Conservation (phyloP, 2,113 vertebrate genomes). For the Apaloderma vittatum region DNA sequence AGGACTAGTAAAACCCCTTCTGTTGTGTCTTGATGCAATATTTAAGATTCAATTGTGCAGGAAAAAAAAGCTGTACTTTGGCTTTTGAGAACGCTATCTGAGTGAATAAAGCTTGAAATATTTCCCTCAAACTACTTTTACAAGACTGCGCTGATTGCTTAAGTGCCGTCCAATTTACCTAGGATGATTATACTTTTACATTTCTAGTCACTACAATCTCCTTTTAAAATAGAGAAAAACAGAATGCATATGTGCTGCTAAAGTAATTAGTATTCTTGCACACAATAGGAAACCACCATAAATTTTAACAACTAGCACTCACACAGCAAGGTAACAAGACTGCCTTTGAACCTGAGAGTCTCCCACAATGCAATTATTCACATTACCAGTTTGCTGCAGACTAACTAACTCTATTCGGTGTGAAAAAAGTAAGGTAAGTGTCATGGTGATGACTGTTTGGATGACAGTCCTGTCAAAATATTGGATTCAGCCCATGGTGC, state of each 20-base stretch:
- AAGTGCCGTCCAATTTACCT: constrained; percentile 49
- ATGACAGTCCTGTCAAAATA: constrained; percentile 68
- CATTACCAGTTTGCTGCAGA: constrained; percentile 12
- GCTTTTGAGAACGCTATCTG: constrained; percentile 27
- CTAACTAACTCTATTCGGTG: constrained; percentile 14
- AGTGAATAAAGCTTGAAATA: constrained; percentile 58
- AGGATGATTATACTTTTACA: constrained; percentile 49
- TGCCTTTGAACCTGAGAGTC: constrained; percentile 41
- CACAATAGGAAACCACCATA: constrained; percentile 43
- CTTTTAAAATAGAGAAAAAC: constrained; percentile 30
- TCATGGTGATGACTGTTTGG: constrained; percentile 11
- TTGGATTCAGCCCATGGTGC: constrained; percentile 23
- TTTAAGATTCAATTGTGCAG: constrained; percentile 57
- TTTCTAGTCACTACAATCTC: constrained; percentile 19
- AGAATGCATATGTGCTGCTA: background rate
- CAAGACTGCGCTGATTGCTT: constrained; percentile 54
- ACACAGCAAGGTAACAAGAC: constrained; percentile 34
- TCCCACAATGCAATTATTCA: constrained; percentile 51
- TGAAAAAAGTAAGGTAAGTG: constrained; percentile 35
- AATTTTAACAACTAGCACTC: constrained; percentile 48
- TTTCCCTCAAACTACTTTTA: constrained; percentile 50
- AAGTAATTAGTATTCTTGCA: constrained; percentile 49
- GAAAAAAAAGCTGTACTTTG: constrained; percentile 16
- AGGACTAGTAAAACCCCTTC: background rate
- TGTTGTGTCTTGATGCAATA: constrained; percentile 11